A percentile compares a stretch with the other conserved stretches of the same genome.
Conservation (phyloP, 2,888 invertebrate genomes). For the Harpagoxenus sublaevis region DNA sequence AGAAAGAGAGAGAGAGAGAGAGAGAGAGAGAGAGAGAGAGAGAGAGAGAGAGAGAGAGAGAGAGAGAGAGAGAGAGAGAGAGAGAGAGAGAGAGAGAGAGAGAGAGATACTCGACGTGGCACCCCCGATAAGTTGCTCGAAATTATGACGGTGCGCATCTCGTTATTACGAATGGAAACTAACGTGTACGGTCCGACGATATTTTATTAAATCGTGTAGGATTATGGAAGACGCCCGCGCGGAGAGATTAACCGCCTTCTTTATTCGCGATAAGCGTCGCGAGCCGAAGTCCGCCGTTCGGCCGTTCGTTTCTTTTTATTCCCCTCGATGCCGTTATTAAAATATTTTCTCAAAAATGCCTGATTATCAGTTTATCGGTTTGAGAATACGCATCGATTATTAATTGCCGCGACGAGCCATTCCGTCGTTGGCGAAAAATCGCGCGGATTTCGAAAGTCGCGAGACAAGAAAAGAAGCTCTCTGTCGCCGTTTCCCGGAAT, state of each 20-base stretch:
- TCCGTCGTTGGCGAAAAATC: not conserved
- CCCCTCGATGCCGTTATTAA: not conserved
- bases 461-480: not conserved
- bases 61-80: not conserved
- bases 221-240: conserved; percentile 13
- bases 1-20: not conserved
- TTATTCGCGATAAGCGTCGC: conserved; percentile 4
- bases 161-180: not conserved
- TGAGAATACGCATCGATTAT: not conserved
- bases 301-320: too few relatives aligned
- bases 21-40: not conserved
- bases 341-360: not conserved
- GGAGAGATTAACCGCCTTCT: not conserved
- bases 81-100: not conserved
- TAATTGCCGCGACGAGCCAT: not conserved
- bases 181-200: not conserved
- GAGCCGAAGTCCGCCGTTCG: not conserved
- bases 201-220: conserved; percentile 42
- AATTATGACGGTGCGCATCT: conserved; percentile 12
- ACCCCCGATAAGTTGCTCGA: conserved; percentile 22
- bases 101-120: not conserved
- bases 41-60: not conserved
- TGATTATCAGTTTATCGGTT: not conserved
- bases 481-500: not conserved
- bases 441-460: conserved; percentile 9